Evolutionary conservation across 1,140 invertebrate species (phyloP), one percentile per base, ranked within the genome.

Genomic region (Papilio aristodemus): DNA sequence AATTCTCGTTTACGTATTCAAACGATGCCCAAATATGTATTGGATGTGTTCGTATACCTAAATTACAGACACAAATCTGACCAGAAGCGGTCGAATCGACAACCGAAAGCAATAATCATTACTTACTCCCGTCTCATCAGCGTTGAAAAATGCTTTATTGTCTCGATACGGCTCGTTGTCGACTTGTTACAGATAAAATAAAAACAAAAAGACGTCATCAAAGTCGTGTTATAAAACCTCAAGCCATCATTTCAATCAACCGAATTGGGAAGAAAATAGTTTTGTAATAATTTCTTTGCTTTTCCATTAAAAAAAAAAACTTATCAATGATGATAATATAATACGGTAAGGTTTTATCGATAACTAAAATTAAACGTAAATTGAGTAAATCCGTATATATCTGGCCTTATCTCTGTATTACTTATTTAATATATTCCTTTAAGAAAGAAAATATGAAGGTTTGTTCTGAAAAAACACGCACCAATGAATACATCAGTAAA

Each of bases 81-180:
- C 77, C 85, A 81, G 83, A 80, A 84, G 85, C 80, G 76, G 68
- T 64, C 75, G 70, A 76, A 76, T 74, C 78, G 81, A 83, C 78
- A 83, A 80, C 84, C 81, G 82, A 83, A 82, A 82, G 85, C 81
- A 89, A 86, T 89, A 83, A 89, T 89, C 86, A 91, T 91, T 87
- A 89, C 76, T 59, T 39, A 71, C 67, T 77, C 77, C 75, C 74
- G 78, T 78, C 83, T 84, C 86, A 88, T 88, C 85, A 88, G 71
- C 77, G 84, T 87, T 81, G 81, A 84, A 81, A 82, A 73, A 87
- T 85, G 81, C 75, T 89, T 89, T 88, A 89, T 89, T 87, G 87
- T 89, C 85, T 87, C 80, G 85, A 81, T 81, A 84, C 83, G 81
- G 83, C 85, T 90, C 78, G 85, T 89, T 88, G 84, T 87, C 85